Percentiles rank a stretch among this genome's conserved stretches.
Evolutionary conservation across 2,888 invertebrate species (phyloP).

Genomic region (Catocala nupta): DNA sequence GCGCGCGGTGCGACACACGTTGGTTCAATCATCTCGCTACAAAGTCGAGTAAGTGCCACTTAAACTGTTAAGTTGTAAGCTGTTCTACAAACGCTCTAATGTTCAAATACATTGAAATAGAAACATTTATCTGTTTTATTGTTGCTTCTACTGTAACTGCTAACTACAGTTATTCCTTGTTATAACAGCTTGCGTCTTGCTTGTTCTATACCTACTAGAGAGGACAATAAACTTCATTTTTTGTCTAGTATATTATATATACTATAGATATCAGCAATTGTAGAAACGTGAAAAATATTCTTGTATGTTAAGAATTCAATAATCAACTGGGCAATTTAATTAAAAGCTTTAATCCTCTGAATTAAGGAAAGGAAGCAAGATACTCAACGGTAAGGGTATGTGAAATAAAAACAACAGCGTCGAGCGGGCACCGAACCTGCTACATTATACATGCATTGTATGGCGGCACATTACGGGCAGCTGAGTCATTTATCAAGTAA

Average conservation of each 20-base stretch:
- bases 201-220: neutral
- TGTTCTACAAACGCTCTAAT: conserved; percentile 4
- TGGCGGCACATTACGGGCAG: conserved; percentile 30
- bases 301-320: too few relatives aligned
- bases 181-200: neutral
- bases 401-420: neutral
- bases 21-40: conserved; percentile 8
- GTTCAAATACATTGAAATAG: conserved; percentile 1
- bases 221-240: too few relatives aligned
- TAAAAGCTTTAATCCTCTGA: too few relatives aligned
- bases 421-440: conserved; percentile 29
- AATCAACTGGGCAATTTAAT: too few relatives aligned
- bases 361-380: too few relatives aligned
- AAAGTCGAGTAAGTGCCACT: conserved; percentile 17
- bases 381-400: neutral
- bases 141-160: neutral
- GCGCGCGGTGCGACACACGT: neutral
- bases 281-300: too few relatives aligned
- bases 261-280: too few relatives aligned
- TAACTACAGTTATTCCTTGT: neutral
- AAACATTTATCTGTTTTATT: neutral
- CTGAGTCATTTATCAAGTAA: conserved; percentile 49
- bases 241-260: too few relatives aligned
- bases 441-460: conserved; percentile 44
- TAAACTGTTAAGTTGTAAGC: conserved; percentile 11